A percentile compares a stretch with the other conserved stretches of the same genome.
These are phyloP conservation scores for Pelmatolapia mariae DNA, from an alignment of 2,113 vertebrate species.

Conservation along the genomic window DNA sequence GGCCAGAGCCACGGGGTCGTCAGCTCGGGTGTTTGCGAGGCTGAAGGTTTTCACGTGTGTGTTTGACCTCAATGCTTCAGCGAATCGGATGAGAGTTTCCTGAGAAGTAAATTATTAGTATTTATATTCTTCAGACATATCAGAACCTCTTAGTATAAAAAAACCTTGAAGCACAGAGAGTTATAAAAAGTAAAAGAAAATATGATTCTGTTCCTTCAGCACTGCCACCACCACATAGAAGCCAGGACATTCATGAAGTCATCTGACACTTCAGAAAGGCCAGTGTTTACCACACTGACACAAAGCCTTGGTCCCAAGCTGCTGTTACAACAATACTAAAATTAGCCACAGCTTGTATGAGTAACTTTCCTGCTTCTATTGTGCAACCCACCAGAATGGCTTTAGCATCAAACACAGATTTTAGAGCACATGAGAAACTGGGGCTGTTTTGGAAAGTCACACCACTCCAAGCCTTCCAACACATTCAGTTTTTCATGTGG, in stretches of 20 bases:
- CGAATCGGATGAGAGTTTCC: conserved; percentile 84
- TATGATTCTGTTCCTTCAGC: neutral
- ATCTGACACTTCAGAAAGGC: neutral
- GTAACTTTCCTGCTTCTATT: neutral
- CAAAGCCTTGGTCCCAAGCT: neutral
- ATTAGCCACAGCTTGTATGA: neutral
- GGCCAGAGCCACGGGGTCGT: conserved; percentile 83
- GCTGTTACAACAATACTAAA: neutral
- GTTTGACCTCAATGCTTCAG: conserved; percentile 85
- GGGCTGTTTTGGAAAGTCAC: neutral
- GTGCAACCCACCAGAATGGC: neutral
- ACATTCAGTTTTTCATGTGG: neutral
- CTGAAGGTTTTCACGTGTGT: conserved; percentile 82
- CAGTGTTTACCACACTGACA: neutral
- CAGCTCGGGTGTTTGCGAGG: conserved; percentile 89
- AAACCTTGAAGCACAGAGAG: neutral
- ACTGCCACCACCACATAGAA: neutral
- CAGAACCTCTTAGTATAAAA: neutral
- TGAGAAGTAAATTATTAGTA: conserved; percentile 10
- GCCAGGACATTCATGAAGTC: neutral
- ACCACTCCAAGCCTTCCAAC: neutral
- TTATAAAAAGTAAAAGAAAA: neutral
- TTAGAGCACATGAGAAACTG: neutral
- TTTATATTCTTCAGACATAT: neutral
- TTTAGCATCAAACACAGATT: neutral